Evolutionary conservation across 2,113 vertebrate genomes (phyloP).

Genomic region (Girardinichthys multiradiatus): DNA sequence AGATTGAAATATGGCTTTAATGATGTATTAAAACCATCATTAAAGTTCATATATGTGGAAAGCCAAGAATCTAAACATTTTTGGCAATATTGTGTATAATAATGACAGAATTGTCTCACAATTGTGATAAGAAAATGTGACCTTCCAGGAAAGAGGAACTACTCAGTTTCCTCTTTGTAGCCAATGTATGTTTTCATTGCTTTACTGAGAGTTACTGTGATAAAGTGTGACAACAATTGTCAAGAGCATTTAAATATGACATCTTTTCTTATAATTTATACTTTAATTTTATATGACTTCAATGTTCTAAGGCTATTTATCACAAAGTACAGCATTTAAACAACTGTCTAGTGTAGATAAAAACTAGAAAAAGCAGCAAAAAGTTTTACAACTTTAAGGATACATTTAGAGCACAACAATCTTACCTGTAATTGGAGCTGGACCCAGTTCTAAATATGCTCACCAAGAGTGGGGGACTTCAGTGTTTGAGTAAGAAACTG

Average conservation of each 20-base stretch:
- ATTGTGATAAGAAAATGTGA: neutral
- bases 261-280: neutral
- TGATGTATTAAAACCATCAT: too few species aligned
- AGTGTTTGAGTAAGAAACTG: neutral
- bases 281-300: neutral
- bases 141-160: neutral
- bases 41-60: neutral
- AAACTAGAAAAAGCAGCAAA: neutral
- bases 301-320: neutral
- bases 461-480: neutral
- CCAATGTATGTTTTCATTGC: neutral
- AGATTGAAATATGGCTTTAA: too few species aligned
- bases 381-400: neutral
- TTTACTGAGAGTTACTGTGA: neutral
- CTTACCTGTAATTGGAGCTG: slow-evolving; percentile 46
- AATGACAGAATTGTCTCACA: neutral
- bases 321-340: neutral
- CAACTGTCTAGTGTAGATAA: neutral
- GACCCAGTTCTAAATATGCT: neutral
- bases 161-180: neutral
- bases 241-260: neutral
- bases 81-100: neutral
- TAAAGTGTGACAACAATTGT: neutral
- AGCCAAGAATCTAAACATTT: neutral
- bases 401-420: neutral